Percentiles rank a stretch among this genome's conserved stretches.
Conservation (phyloP, 1,140 invertebrate species). For the Onthophagus taurus region DNA sequence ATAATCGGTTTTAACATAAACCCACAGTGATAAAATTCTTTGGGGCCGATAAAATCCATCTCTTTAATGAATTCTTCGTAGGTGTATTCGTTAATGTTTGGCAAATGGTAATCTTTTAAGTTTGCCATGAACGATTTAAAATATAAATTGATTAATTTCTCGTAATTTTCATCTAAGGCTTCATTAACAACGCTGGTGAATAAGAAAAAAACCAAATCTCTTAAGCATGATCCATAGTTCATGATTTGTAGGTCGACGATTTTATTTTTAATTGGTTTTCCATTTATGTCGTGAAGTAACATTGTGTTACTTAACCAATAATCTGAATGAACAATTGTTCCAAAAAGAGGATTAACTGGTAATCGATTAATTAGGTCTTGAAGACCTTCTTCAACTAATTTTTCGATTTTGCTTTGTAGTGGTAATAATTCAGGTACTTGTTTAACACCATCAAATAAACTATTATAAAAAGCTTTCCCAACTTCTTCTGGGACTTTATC, state of each 20-base stretch:
- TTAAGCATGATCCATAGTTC: slow-evolving; percentile 40
- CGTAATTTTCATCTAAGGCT: slow-evolving; percentile 37
- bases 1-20: slow-evolving; percentile 37
- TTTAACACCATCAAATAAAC: slow-evolving; percentile 28
- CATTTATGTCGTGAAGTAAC: slow-evolving; percentile 24
- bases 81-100: slow-evolving; percentile 24
- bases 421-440: slow-evolving; percentile 23
- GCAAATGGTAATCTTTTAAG: slow-evolving; percentile 27
- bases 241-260: slow-evolving; percentile 55
- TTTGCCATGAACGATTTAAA: slow-evolving; percentile 40
- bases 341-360: slow-evolving; percentile 38
- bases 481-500: slow-evolving; percentile 29
- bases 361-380: slow-evolving; percentile 21
- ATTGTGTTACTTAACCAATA: slow-evolving; percentile 57
- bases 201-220: slow-evolving; percentile 50
- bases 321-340: slow-evolving; percentile 47
- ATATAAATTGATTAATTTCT: slow-evolving; percentile 44
- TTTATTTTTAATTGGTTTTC: slow-evolving; percentile 41
- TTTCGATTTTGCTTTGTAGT: slow-evolving; percentile 20
- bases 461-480: slow-evolving; percentile 25
- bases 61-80: slow-evolving; percentile 31
- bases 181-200: slow-evolving; percentile 42
- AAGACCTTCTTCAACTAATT: slow-evolving; percentile 17
- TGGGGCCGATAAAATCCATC: slow-evolving; percentile 26
- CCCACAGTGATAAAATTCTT: slow-evolving; percentile 33